Base-by-base conservation (phyloP, 2,888 invertebrate genomes). In the Athalia rosae region DNA sequence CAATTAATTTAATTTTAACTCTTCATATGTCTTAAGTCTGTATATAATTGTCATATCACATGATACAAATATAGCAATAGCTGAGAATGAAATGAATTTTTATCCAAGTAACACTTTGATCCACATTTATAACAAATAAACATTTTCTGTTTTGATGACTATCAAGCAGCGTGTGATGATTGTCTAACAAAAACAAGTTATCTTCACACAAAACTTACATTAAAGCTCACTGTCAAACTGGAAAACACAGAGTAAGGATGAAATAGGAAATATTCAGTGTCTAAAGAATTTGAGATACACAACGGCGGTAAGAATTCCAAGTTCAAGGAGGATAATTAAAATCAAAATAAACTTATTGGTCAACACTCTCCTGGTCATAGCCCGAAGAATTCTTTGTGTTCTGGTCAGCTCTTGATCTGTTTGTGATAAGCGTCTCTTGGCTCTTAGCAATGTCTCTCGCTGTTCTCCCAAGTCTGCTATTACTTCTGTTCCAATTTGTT, bases 301-400 rank as follows among this genome's bases (percentile, higher is more conserved):
- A 63, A 93, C 85, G 50, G 92, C 91, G 61, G 91, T 90, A 13
- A 96, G 91, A 82, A 95, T 95, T 61, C 90, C 91, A 56, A 94
- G 82, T 91, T 96, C 96, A 76, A 95, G 85, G 2, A 95, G 56
- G 78, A 96, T 96, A 67, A 96, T 95, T 63, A 94, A 84, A 81
- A 95, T 92, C 62, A 96, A 89, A 77, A 95, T 92, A 71, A 95
- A 88, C 88, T 95, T 96, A 88, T 96, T 96, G 79, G 95, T 94
- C 53, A 96, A 87, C 69, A 95, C 93, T 88, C 94, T 93, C 69
- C 93, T 90, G 50, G 93, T 92, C 92, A 96, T 94, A 81, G 92
- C 91, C 66, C 93, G 92, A 73, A 96, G 90, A 66, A 95, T 92
- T 80, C 91, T 91, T 79, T 92, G 91, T 6, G 95, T 93, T 83